phyloP scores from a whole-genome alignment of 2,113 vertebrate genomes.

The Sebastes fasciatus region DNA sequence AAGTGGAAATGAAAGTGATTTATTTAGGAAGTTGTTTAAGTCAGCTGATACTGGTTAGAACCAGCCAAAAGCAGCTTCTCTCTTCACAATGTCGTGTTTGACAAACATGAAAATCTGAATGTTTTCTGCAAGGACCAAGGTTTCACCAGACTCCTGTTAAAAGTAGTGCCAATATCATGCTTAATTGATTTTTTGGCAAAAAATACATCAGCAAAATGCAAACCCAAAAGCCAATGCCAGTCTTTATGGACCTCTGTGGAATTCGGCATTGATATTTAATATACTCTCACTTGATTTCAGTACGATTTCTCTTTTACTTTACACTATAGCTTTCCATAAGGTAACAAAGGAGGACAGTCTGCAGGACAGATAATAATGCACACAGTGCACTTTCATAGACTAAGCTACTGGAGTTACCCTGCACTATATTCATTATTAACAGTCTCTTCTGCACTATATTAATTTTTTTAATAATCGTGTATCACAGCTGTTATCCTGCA shows the following conservation, averaged over 20 bases:
- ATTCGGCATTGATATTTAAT: background rate
- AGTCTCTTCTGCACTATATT: too few relatives aligned
- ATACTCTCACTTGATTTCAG: background rate
- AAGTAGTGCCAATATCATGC: background rate
- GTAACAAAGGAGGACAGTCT: too few relatives aligned
- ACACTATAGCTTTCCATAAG: too few relatives aligned
- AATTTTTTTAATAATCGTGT: too few relatives aligned
- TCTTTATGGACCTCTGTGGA: background rate
- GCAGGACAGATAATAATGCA: too few relatives aligned
- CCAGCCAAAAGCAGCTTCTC: conserved; percentile 2
- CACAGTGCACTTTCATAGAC: too few relatives aligned
- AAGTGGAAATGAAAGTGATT: conserved; percentile 45
- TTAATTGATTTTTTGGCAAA: background rate
- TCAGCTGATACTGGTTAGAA: conserved; percentile 7
- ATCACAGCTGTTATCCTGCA: too few relatives aligned
- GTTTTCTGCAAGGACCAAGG: background rate
- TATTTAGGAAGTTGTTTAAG: background rate
- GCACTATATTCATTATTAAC: too few relatives aligned
- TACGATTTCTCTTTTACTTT: background rate
- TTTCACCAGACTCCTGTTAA: background rate
- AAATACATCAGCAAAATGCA: background rate
- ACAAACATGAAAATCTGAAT: background rate
- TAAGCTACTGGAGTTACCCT: too few relatives aligned
- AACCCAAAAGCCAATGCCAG: background rate
- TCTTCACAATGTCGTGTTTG: background rate